Evolutionary conservation across 1,140 invertebrate species (phyloP).

Genomic region (Ruditapes philippinarum): DNA sequence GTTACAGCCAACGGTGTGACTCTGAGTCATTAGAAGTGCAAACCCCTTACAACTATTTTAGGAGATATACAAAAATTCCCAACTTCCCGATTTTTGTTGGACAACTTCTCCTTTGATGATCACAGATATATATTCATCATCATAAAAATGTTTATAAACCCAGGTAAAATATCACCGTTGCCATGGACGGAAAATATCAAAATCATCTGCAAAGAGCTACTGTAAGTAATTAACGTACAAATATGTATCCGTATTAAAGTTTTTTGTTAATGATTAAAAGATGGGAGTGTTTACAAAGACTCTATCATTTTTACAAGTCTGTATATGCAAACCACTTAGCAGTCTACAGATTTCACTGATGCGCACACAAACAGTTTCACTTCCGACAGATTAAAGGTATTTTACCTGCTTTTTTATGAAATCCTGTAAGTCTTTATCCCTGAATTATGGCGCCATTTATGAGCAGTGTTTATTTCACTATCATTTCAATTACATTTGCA

Average conservation of each 20-base stretch:
- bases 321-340: constrained; percentile 44
- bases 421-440: constrained; percentile 51
- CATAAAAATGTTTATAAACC: not conserved
- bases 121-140: not conserved
- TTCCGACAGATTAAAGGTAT: constrained; percentile 57
- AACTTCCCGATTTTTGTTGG: not conserved
- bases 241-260: constrained; percentile 39
- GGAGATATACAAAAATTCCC: not conserved
- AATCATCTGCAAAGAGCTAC: not conserved
- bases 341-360: constrained; percentile 61
- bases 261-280: constrained; percentile 55
- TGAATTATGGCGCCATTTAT: constrained; percentile 61
- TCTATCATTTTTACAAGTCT: constrained; percentile 54
- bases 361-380: constrained; percentile 54
- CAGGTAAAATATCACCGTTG: not conserved
- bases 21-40: no score
- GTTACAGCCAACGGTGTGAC: no score
- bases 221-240: constrained; percentile 22
- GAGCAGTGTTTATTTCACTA: constrained; percentile 52
- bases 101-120: not conserved
- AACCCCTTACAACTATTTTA: no score
- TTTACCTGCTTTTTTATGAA: constrained; percentile 44
- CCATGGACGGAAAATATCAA: constrained; percentile 5
- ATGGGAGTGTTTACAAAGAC: constrained; percentile 47
- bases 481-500: not conserved